Base-by-base conservation (phyloP, 2,797 vertebrate genomes). In the Triplophysa bombifrons region DNA sequence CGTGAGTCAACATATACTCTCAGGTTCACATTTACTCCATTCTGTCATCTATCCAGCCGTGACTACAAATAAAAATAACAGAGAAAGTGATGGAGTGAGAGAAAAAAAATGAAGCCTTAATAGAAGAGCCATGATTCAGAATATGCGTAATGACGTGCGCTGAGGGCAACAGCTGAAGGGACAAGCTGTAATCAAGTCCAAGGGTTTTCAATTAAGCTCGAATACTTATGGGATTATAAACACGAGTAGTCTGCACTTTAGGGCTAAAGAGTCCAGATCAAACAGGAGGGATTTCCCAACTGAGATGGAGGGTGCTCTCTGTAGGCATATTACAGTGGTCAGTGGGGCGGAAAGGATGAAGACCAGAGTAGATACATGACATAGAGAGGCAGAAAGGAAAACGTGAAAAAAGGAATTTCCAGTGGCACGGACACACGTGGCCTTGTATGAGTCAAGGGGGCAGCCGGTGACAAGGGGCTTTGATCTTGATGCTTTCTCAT, bases 141-240 rank as follows among this genome's bases (percentile, higher is more conserved):
- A 80, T 34, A 41, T 74, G 76, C 53, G 55, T 34, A 80, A 80
- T 64, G 79, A 81, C 70, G 73, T 80, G 68, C 53, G 60, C 71
- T 58, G 68, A 78, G 78, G 81, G 72, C 72, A 70, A 50, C 3
- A 58, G 60, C 78, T 63, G 27, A 46, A 44, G 58, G 64, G 63
- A 38, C 41, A 68, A 41, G 76, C 34, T 72, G 51, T 64, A 44
- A 76, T 83, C 79, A 61, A 72, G 30, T 65, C 72, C 34, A 61
- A 79, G 75, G 72, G 63, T 67, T 67, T 76, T 74, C 68, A 85
- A 84, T 83, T 83, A 84, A 82, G 83, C 61, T 12, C 14, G 6
- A 63, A 38, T 65, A 80, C 80, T 83, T 75, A 74, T 76, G 69
- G 78, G 79, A 88, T 85, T 77, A 85, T 60, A 46, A 74, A 76